phyloP scores from a whole-genome alignment of 2,797 vertebrate species.

The Anas bahamensis region DNA sequence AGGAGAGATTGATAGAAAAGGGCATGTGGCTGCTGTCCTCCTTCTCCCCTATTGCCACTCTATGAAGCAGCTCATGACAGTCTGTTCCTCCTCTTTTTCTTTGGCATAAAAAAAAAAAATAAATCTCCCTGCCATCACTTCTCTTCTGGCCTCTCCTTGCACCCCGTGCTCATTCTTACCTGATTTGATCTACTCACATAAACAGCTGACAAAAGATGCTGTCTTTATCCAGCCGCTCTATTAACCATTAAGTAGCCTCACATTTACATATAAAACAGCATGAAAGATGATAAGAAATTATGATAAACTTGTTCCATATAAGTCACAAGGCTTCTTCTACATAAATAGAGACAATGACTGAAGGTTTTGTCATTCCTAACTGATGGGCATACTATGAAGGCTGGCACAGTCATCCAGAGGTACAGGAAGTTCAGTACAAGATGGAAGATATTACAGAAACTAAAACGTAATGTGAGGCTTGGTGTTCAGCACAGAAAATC shows the following conservation, averaged over 20 bases:
- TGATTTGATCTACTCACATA: background rate
- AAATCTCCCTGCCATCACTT: background rate
- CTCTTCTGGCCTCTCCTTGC: background rate
- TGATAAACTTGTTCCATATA: background rate
- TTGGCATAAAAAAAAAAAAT: background rate
- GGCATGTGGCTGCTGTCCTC: background rate
- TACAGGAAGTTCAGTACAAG: background rate
- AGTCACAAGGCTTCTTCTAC: background rate
- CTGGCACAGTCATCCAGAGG: background rate
- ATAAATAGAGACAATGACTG: background rate
- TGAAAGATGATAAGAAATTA: background rate
- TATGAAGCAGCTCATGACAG: background rate
- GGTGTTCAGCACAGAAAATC: background rate
- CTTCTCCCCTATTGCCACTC: background rate
- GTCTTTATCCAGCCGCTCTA: background rate
- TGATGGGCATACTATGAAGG: background rate
- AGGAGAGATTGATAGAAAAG: background rate
- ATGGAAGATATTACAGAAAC: background rate
- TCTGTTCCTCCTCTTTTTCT: background rate
- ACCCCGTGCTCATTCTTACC: background rate
- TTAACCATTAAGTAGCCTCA: background rate
- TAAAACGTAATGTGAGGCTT: background rate
- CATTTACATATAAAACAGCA: slow-evolving; percentile 13
- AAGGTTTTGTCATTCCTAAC: background rate
- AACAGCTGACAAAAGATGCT: background rate